Base-by-base conservation (phyloP, 2,113 vertebrate genomes). In the Zosterops hypoxanthus region DNA sequence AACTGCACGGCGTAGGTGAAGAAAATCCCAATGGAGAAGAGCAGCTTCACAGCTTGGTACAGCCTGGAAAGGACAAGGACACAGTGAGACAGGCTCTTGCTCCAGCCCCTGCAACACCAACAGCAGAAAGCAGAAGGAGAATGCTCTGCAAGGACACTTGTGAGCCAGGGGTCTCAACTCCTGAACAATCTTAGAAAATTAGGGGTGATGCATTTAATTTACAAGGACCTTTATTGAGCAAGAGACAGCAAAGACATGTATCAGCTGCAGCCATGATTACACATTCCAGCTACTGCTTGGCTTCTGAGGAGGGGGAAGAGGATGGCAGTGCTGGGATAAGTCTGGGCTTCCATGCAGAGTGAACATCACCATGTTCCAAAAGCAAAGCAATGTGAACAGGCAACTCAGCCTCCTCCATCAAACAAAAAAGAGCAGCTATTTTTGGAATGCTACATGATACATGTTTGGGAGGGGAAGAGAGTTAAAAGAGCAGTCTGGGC, bases 1-100 rank as follows among this genome's bases (percentile, higher is more conserved):
- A 99, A 99, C 98, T 99, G 99, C 81, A 99, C 98, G 0, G 99
- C 99, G 0, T 99, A 99, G 1, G 99, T 99, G 97, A 99, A 98
- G 97, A 99, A 99, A 82, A 99, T 99, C 36, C 99, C 99, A 0
- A 99, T 96, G 75, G 98, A 99, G 97, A 99, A 99, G 12, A 99
- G 98, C 82, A 99, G 97, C 96, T 99, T 99, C 71, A 99, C 99
- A 0, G 97, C 95, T 96, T 99, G 99, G 97, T 99, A 99, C 50
- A 98, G 92, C 99, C 99, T 99, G 95, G 29, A 63, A 78, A 94
- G 1, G 6, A 78, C 73, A 52, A 82, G 8, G 44, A 60, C 20
- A 22, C 34, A 3, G 17, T 91, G 69, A 89, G 76, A 42, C 9
- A 28, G 3, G 4, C 2, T 78, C 53, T 44, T 53, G 29, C 63